Evolutionary conservation across 92 coral and sea anemone genomes (phyloP).

Genomic region (Paramuricea clavata): DNA sequence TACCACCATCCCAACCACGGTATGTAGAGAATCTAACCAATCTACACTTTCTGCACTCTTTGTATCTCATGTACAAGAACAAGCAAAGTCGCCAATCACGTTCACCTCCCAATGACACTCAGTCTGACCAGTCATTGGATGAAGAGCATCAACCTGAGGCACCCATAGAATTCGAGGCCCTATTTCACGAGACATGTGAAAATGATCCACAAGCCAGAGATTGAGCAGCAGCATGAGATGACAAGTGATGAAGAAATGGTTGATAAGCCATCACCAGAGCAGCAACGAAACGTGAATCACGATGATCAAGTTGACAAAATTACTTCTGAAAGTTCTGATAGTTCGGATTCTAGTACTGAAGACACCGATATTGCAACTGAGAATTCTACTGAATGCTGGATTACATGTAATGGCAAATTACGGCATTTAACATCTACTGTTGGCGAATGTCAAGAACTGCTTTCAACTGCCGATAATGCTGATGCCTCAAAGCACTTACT

Average conservation of each 20-base stretch:
- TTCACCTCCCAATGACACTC: neutral
- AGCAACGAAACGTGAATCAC: no score
- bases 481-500: constrained; percentile 4
- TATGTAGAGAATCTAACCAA: constrained; percentile 2
- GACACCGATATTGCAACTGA: neutral
- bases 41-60: neutral
- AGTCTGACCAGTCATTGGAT: neutral
- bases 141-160: neutral
- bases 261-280: neutral
- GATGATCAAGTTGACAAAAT: neutral
- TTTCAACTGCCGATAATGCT: neutral
- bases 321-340: no score
- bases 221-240: neutral
- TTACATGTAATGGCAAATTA: neutral
- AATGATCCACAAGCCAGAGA: neutral
- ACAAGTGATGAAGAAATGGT: neutral
- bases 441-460: constrained; percentile 8
- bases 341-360: neutral
- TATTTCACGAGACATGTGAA: no score
- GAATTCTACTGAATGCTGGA: neutral
- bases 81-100: neutral
- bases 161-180: no score
- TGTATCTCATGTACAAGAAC: neutral
- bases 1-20: neutral
- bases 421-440: neutral